phyloP scores from a whole-genome alignment of 2,888 invertebrate genomes.

The Mythimna vitellina region DNA sequence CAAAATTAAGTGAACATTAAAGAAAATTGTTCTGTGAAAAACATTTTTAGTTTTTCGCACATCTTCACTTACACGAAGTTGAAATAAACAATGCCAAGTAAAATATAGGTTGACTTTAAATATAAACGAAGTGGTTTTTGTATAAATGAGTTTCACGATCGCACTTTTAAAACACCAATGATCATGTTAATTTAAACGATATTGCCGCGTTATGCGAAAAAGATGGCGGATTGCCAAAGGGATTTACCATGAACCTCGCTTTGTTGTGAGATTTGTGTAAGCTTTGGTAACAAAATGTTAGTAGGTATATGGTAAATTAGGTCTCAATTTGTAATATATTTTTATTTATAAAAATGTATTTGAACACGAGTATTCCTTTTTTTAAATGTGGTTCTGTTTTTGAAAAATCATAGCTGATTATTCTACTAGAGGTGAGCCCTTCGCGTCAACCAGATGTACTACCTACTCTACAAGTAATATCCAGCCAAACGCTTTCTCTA shows the following conservation, averaged over 20 bases:
- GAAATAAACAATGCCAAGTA: conserved; percentile 42
- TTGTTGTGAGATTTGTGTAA: conserved; percentile 64
- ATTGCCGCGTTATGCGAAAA: conserved; percentile 69
- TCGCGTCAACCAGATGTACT: conserved; percentile 29
- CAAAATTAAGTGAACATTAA: conserved; percentile 15
- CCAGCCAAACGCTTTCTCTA: conserved; percentile 77
- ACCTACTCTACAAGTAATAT: conserved; percentile 44
- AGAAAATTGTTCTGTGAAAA: conserved; percentile 16
- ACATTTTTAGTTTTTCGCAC: conserved; percentile 8
- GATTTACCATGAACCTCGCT: conserved; percentile 69
- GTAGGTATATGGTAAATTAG: conserved; percentile 48
- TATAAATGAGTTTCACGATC: conserved; percentile 62
- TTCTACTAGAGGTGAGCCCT: conserved; percentile 39
- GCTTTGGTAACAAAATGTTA: conserved; percentile 55
- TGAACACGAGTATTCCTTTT: too few species aligned
- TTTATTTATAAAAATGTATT: neutral
- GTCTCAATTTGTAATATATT: conserved; percentile 19
- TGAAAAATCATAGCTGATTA: neutral
- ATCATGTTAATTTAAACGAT: conserved; percentile 72
- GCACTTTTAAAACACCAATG: conserved; percentile 69
- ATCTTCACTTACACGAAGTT: conserved; percentile 29
- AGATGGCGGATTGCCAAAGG: conserved; percentile 75
- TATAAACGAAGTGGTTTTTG: conserved; percentile 55
- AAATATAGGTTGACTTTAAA: conserved; percentile 53
- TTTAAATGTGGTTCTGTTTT: neutral